Base-by-base conservation (phyloP, 2,888 invertebrate genomes). In the Lobophora halterata region DNA sequence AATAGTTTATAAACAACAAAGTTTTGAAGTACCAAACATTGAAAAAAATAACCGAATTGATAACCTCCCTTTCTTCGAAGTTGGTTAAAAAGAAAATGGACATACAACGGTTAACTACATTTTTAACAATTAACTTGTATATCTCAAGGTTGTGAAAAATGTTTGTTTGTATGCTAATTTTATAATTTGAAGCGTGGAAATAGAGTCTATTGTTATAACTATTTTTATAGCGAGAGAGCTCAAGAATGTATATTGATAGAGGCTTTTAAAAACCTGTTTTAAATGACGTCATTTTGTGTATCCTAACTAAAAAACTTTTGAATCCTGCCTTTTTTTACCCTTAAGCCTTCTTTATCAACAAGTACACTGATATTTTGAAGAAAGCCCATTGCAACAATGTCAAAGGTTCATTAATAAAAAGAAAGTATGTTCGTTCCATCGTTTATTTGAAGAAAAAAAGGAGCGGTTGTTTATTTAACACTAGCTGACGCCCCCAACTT, bases 91-190 rank as follows among this genome's bases (percentile, higher is more conserved):
- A n/a, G n/a, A n/a, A n/a, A n/a, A n/a, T n/a, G n/a, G 31, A 36
- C 35, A 31, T 34, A 26, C 12, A 14, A 21, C 31, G 13, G 20
- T 30, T 26, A 29, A 35, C 41, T 35, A 19, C 26, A 24, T 36
- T 28, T 23, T 31, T 31, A 36, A 31, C 36, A 35, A 27, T 36
- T 16, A 19, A 31, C 17, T 27, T 8, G 14, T 3, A n/a, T 18
- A 18, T 31, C 19, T n/a, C 17, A 17, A 24, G 26, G 26, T 24
- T 16, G 5, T 18, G 13, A 14, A 33, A 31, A 46, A 48, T 46
- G 46, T 33, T 28, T 23, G 30, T 44, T 51, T 48, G 46, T 51
- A 48, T 51, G 48, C 33, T 48, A 51, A 51, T 37, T 33, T 42
- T 5, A 9, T 39, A 39, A 35, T 45, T 45, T 39, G 21, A 21